Conservation (phyloP, 2,888 invertebrate species). For the Flexamia atlantica region DNA sequence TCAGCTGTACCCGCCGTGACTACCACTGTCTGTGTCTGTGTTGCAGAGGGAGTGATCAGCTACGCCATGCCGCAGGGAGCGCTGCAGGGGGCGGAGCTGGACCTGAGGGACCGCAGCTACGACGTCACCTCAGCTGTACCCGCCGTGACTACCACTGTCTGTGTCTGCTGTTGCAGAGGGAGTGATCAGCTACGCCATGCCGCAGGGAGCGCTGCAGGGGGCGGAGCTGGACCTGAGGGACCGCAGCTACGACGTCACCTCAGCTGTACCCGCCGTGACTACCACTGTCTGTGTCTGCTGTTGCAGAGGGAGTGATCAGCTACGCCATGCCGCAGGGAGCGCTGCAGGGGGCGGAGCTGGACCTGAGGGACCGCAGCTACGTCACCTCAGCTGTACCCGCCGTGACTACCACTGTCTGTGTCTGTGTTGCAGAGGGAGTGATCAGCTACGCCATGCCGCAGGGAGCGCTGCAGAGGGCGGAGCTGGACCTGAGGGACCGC, state of each 20-base stretch:
- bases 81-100: conserved; percentile 83
- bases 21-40: conserved; percentile 84
- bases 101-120: conserved; percentile 81
- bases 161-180: conserved; percentile 77
- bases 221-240: conserved; percentile 82
- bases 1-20: no score
- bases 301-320: conserved; percentile 82
- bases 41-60: conserved; percentile 82
- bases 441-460: conserved; percentile 71
- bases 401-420: no score
- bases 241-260: conserved; percentile 75
- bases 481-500: conserved; percentile 78
- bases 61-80: conserved; percentile 89
- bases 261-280: conserved; percentile 80
- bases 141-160: conserved; percentile 79
- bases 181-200: conserved; percentile 75
- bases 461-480: conserved; percentile 79
- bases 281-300: conserved; percentile 83
- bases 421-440: no score
- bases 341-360: conserved; percentile 83
- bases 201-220: conserved; percentile 84
- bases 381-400: conserved; percentile 74
- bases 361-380: conserved; percentile 81
- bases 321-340: conserved; percentile 89
- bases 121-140: conserved; percentile 78